Base-by-base conservation (phyloP, 1,140 invertebrate species). In the Caenorhabditis remanei region DNA sequence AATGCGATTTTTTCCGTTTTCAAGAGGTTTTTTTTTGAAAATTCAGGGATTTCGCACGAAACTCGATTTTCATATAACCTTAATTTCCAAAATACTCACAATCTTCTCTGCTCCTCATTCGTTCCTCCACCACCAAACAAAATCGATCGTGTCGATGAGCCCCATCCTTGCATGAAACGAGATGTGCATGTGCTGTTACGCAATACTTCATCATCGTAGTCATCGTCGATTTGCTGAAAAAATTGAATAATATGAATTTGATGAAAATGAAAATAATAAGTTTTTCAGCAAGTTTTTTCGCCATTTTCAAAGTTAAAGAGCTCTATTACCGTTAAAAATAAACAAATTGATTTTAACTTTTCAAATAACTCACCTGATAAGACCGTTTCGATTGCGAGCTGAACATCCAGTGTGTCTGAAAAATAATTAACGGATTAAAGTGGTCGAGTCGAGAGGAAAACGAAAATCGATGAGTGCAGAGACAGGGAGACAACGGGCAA, bases 181-280 rank as follows among this genome's bases (percentile, higher is more conserved):
- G 61, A 41, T 46, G 71, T 55, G 7, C 55, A 87, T 24, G 65
- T 65, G 14, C 55, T 84, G 19, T 43, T 61, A 6, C 83, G 83
- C 24, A 53, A 24, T 41, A 55, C 65, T 32, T 48, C 56, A 50
- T 87, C 79, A n/a, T 87, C 86, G 46, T 83, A 87, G 21, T 87
- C 79, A 40, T 87, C 86, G 61, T 83, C 86, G 41, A 87, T 87
- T 67, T 79, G 48, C 86, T 87, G 55, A 53, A 85, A 75, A 63
- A 63, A 32, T 63, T 32, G 2, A 32, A 32, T 32, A 0, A 32
- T n/a, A 32, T 32, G 0, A 32, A 32, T 32, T 32, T 32, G 50
- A 53, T 9, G 2, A 53, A 3, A 8, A 53, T 16, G 0, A 9
- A 53, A 11, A 14, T 53, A 50, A 11, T 50, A 7, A 5, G 13